A percentile compares a stretch with the other conserved stretches of the same genome.
Conservation (phyloP, 2,113 vertebrate species). For the Rousettus leschenaultii region DNA sequence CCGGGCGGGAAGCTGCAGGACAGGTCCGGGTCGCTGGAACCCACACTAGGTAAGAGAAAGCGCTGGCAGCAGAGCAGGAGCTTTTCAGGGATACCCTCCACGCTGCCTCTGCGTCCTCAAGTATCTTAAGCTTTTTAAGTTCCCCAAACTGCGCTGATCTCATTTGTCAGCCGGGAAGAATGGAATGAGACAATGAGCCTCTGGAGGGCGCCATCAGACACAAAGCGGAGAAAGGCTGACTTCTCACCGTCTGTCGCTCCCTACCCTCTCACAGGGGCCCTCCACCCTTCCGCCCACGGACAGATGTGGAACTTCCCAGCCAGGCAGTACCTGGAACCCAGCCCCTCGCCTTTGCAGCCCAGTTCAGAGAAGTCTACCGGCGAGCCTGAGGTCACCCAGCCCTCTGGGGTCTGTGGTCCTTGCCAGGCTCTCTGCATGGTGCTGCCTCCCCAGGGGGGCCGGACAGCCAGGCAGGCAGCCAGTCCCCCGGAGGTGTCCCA, state of each 20-base stretch:
- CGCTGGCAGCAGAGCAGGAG: background rate
- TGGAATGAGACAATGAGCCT: fast-evolving
- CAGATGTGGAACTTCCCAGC: background rate
- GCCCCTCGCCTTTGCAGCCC: background rate
- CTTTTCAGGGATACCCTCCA: background rate
- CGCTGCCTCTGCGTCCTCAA: background rate
- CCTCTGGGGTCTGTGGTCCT: fast-evolving
- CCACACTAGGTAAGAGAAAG: background rate
- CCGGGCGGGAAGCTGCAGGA: background rate
- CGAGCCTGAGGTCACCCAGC: background rate
- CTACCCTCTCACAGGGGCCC: background rate
- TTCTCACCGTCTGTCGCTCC: fast-evolving
- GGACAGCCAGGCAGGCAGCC: background rate
- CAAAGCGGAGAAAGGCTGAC: background rate
- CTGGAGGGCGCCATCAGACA: fast-evolving
- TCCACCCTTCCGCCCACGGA: too few relatives aligned
- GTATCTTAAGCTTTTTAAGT: background rate
- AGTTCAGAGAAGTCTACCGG: background rate
- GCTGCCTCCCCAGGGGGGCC: background rate
- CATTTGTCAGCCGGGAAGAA: background rate
- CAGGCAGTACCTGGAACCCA: background rate
- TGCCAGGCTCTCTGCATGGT: fast-evolving
- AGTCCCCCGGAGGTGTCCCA: background rate
- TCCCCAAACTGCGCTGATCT: background rate
- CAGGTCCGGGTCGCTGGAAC: background rate